Conservation (phyloP, 2,113 vertebrate species). For the Mesoclemmys tuberculata region DNA sequence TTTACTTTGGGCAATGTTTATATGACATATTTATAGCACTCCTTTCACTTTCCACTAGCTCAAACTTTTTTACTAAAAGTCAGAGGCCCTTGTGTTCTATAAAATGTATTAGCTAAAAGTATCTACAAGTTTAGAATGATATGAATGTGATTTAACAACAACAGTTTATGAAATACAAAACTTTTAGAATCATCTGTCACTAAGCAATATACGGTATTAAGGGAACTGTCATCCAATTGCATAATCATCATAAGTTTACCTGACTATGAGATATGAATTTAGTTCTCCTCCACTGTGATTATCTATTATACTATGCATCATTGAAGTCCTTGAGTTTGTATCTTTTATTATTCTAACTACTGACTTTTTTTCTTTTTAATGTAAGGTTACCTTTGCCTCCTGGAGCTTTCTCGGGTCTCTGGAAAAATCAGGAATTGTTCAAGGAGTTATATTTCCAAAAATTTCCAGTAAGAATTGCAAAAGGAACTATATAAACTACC, state of each 20-base stretch:
- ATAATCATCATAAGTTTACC: not conserved
- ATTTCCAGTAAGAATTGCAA: slow-evolving; percentile 87
- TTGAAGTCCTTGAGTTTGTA: not conserved
- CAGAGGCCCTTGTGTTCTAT: not conserved
- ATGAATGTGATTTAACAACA: not conserved
- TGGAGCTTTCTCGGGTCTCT: slow-evolving; percentile 91
- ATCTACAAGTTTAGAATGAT: not conserved
- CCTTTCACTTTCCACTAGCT: not conserved
- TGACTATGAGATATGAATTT: not conserved
- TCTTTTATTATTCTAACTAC: not conserved
- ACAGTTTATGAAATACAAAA: not conserved
- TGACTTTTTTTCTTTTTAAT: slow-evolving; percentile 28
- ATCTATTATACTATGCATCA: not conserved
- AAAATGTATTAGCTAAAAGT: not conserved
- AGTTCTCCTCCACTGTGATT: not conserved
- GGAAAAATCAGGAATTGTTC: slow-evolving; percentile 91
- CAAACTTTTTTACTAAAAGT: not conserved
- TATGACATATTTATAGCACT: not conserved
- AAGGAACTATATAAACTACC: not conserved
- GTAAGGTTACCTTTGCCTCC: slow-evolving; percentile 92
- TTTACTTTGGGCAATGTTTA: not conserved
- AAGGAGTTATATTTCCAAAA: slow-evolving; percentile 92
- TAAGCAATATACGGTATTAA: not conserved
- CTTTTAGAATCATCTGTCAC: not conserved
- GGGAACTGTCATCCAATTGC: not conserved